Conservation (phyloP, 1,140 invertebrate genomes). For the Formica selysi region DNA sequence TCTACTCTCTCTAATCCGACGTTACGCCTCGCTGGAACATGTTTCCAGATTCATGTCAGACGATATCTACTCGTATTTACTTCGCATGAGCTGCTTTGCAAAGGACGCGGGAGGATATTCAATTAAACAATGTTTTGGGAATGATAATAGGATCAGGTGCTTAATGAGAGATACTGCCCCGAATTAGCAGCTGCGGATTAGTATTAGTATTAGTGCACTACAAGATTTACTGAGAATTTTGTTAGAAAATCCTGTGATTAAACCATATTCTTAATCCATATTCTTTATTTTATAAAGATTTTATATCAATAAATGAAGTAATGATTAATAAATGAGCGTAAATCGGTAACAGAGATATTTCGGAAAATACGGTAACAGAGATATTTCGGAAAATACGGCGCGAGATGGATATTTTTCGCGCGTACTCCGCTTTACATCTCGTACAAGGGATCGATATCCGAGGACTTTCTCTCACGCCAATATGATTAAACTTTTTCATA, state of each 20-base stretch:
- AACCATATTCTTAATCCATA: not conserved
- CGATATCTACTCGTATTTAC: constrained; percentile 47
- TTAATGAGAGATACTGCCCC: constrained; percentile 28
- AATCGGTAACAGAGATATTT: not conserved
- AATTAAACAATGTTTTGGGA: constrained; percentile 41
- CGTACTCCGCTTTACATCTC: not conserved
- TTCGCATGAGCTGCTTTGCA: constrained; percentile 22
- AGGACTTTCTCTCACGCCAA: not conserved
- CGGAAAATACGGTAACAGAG: not conserved
- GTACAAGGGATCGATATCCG: not conserved
- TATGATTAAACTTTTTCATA: not conserved
- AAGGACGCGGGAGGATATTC: constrained; percentile 18
- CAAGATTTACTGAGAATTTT: not conserved
- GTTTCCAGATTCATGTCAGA: constrained; percentile 38
- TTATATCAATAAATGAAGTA: not conserved
- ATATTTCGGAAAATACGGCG: not conserved
- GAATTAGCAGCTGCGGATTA: constrained; percentile 8
- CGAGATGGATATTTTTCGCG: not conserved
- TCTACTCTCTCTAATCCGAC: constrained; percentile 35
- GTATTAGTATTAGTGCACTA: not conserved
- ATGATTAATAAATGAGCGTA: not conserved
- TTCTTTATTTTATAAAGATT: not conserved
- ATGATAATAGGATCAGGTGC: constrained; percentile 47
- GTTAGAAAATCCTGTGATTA: not conserved
- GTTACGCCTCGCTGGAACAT: constrained; percentile 38